Evolutionary conservation across 2,113 vertebrate species (phyloP).

Genomic region (Oncorhynchus clarkii): DNA sequence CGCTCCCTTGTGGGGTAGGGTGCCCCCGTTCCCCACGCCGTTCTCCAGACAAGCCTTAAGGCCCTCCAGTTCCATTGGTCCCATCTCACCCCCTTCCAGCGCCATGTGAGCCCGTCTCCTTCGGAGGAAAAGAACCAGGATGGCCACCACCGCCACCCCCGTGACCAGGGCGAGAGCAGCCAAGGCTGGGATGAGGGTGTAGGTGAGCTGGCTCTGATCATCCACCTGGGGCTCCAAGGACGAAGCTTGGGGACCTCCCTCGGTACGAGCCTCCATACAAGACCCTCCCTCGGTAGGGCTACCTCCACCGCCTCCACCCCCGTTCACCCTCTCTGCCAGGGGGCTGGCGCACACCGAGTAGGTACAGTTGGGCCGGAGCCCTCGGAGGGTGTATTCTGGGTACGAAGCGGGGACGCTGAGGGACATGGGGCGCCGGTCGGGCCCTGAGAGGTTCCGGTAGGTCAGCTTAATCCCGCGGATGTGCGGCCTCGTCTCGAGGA

Average conservation of each 20-base stretch:
- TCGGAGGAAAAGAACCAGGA: constrained; percentile 70
- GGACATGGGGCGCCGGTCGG: constrained; percentile 80
- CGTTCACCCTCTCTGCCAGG: constrained; percentile 70
- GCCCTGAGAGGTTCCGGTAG: constrained; percentile 86
- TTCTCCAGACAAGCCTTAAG: constrained; percentile 80
- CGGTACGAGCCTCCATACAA: constrained; percentile 82
- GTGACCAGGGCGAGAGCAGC: constrained; percentile 71
- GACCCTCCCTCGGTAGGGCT: constrained; percentile 61
- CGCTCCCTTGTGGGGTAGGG: constrained; percentile 63
- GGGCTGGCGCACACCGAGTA: constrained; percentile 85
- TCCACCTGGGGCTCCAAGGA: constrained; percentile 71
- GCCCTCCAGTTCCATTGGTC: constrained; percentile 79
- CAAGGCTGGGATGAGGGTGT: constrained; percentile 74
- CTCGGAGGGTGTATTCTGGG: constrained; percentile 83
- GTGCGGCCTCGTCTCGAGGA: constrained; percentile 69
- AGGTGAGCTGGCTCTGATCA: constrained; percentile 64
- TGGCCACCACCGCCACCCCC: constrained; percentile 58
- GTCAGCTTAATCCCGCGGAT: constrained; percentile 84
- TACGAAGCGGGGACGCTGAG: constrained; percentile 82
- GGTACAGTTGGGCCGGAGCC: constrained; percentile 85
- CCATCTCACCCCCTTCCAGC: constrained; percentile 66
- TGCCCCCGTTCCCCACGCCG: constrained; percentile 62
- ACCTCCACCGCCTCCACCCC: constrained; percentile 37
- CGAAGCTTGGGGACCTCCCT: constrained; percentile 56
- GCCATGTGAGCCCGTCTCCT: constrained; percentile 75